These are phyloP conservation scores for Aptenodytes patagonicus DNA, from an alignment of 2,113 vertebrate genomes.

Conservation along the genomic window DNA sequence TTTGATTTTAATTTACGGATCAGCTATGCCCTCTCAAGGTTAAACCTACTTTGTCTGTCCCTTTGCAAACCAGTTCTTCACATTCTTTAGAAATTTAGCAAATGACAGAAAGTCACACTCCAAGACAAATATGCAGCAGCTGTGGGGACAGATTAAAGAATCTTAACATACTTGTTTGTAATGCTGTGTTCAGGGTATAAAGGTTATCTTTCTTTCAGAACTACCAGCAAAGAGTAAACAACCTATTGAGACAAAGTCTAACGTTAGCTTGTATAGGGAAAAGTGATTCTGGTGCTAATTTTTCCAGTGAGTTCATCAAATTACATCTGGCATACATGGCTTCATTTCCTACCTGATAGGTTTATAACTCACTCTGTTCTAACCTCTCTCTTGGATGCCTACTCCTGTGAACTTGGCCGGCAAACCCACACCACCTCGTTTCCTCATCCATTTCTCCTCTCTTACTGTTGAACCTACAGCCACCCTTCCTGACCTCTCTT, in stretches of 20 bases:
- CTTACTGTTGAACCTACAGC: not conserved
- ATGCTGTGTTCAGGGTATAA: not conserved
- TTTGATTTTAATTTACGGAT: constrained; percentile 6
- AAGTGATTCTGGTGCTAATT: not conserved
- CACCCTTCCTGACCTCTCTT: not conserved
- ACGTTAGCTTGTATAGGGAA: not conserved
- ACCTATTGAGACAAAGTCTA: not conserved
- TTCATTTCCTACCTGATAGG: not conserved
- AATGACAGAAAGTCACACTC: not conserved
- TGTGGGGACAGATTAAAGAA: not conserved
- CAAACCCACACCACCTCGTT: not conserved
- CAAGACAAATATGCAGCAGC: not conserved
- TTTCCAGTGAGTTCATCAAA: not conserved
- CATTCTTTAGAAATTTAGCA: not conserved
- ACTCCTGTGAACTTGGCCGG: not conserved
- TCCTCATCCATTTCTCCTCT: not conserved
- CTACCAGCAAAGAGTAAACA: not conserved
- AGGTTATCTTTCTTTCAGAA: not conserved
- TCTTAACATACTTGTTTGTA: not conserved
- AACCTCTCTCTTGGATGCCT: not conserved
- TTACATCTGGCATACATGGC: not conserved
- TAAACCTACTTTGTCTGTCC: not conserved
- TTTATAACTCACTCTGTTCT: not conserved
- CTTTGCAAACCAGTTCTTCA: not conserved
- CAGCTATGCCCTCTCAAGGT: not conserved